Conservation (phyloP, 1,140 invertebrate genomes). For the Drosophila funebris region DNA sequence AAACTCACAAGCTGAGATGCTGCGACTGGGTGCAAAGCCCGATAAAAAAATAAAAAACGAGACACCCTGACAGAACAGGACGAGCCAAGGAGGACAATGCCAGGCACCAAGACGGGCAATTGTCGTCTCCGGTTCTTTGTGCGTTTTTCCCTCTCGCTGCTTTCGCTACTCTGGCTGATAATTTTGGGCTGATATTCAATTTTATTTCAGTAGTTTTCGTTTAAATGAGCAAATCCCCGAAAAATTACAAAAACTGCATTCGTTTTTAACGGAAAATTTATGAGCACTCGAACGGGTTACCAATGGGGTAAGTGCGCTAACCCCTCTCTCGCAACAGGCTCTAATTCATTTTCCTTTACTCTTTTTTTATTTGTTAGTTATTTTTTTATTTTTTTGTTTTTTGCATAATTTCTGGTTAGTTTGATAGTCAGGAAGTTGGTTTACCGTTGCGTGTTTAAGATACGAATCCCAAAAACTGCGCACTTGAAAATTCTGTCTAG, state of each 20-base stretch:
- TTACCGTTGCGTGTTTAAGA: constrained; percentile 71
- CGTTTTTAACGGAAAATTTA: constrained; percentile 81
- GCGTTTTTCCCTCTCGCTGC: constrained; percentile 7
- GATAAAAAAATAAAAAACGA: constrained; percentile 24
- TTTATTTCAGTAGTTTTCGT: constrained; percentile 60
- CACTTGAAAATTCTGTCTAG: constrained; percentile 2
- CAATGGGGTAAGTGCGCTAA: background rate
- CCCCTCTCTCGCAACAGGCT: background rate
- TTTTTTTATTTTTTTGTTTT: constrained; percentile 30
- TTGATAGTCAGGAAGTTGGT: constrained; percentile 19
- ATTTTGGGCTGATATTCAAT: constrained; percentile 53
- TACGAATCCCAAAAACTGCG: constrained; percentile 58
- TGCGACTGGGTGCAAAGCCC: constrained; percentile 27
- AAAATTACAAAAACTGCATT: constrained; percentile 51
- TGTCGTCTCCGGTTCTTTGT: constrained; percentile 58
- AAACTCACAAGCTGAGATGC: constrained; percentile 28
- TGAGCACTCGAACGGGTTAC: constrained; percentile 56
- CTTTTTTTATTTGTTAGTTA: too few relatives aligned
- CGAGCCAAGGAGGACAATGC: constrained; percentile 14
- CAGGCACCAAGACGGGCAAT: constrained; percentile 66
- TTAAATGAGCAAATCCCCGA: constrained; percentile 74
- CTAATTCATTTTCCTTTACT: constrained; percentile 5
- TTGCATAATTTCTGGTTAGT: constrained; percentile 47
- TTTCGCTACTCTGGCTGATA: constrained; percentile 16
- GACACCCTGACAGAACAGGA: constrained; percentile 21